Base-by-base conservation (phyloP, 2,888 invertebrate species). In the Noctuana brunneofusca region DNA sequence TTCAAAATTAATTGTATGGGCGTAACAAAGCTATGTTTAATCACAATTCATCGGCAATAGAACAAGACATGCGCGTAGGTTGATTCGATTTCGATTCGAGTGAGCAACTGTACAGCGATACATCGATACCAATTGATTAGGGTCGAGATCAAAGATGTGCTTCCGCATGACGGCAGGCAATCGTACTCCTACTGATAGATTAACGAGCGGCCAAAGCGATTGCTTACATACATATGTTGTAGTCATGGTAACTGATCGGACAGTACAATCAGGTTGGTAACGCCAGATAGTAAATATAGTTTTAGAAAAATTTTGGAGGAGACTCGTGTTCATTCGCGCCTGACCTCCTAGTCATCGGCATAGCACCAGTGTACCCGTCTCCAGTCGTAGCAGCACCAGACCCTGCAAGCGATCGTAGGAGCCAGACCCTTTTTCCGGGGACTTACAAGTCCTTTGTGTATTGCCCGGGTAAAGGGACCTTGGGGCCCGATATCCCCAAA, bases 41-140 rank as follows among this genome's bases (percentile, higher is more conserved):
- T 43, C 41, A 52, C 52, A 59, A 52, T 52, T 50, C 57, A 35
- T 48, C 57, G 27, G n/a, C 72, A 73, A 78, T 80, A 74, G 76
- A 75, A 79, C 75, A 79, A 79, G 76, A 77, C 76, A 75, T 71
- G 69, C 71, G 81, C 79, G 86, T 85, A 79, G 86, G 87, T 71
- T 73, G 81, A 75, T 80, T 77, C 80, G 76, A 74, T 77, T 79
- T 79, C 76, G 72, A 80, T 80, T 80, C 75, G 74, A 80, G 71
- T 80, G 75, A 79, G 48, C 57, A 49, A n/a, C 75, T 71, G 70
- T 80, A 70, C 73, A 78, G 75, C 80, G 78, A 80, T 79, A 75
- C 79, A 79, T 83, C 77, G 83, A 80, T 83, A 80, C 76, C 76
- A 81, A 84, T 84, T 85, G 86, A 87, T 87, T 86, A 82, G 76